These are phyloP conservation scores for Neoseiulus cucumeris DNA, from an alignment of 1,140 invertebrate genomes.

Conservation along the genomic window DNA sequence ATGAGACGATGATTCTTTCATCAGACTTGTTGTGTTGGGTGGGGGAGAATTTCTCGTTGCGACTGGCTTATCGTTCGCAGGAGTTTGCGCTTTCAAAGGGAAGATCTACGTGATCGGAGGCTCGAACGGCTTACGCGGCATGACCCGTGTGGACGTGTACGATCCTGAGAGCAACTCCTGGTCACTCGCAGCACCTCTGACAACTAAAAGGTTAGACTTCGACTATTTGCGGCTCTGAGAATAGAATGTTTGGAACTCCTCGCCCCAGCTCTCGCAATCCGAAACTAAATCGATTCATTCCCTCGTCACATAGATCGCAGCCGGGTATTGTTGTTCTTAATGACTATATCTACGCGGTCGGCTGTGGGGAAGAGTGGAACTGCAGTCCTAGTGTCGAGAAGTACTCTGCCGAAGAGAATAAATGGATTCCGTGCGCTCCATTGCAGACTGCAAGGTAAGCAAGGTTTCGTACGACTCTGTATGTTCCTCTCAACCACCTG, in stretches of 20 bases:
- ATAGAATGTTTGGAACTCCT: too few species aligned
- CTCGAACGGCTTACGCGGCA: slow-evolving; percentile 49
- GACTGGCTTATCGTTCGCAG: slow-evolving; percentile 26
- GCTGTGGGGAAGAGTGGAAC: slow-evolving; percentile 37
- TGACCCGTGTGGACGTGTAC: slow-evolving; percentile 52
- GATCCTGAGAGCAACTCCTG: slow-evolving; percentile 40
- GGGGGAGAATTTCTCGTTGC: neutral
- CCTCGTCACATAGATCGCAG: slow-evolving; percentile 45
- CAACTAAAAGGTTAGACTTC: neutral
- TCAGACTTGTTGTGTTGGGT: neutral
- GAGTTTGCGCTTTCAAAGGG: slow-evolving; percentile 45
- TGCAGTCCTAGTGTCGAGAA: slow-evolving; percentile 34
- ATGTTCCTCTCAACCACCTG: too few species aligned
- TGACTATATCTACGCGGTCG: slow-evolving; percentile 32
- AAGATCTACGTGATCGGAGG: slow-evolving; percentile 58
- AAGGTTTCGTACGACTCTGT: too few species aligned
- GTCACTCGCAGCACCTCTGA: slow-evolving; percentile 32
- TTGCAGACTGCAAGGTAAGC: slow-evolving; percentile 19
- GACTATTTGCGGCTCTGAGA: neutral
- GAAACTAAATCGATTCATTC: neutral
- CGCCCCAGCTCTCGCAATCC: too few species aligned
- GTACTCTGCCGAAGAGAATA: slow-evolving; percentile 31
- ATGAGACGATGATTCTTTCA: neutral
- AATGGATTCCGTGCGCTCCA: slow-evolving; percentile 27
- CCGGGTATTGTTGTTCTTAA: slow-evolving; percentile 33